phyloP scores from a whole-genome alignment of 2,113 vertebrate genomes.

The Nothoprocta perdicaria region DNA sequence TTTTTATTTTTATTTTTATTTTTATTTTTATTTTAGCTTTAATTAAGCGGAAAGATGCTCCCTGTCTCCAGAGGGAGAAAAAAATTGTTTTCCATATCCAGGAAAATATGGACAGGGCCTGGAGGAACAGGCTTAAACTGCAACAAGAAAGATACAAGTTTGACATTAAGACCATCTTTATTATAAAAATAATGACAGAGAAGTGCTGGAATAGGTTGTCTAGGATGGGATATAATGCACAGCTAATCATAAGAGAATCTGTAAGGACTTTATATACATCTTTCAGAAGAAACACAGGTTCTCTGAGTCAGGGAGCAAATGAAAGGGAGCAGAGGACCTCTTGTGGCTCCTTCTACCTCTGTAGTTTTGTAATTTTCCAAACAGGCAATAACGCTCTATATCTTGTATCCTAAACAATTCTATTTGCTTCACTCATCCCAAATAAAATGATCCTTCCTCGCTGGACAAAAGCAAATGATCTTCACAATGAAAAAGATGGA shows the following conservation, averaged over 20 bases:
- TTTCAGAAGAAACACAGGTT: neutral
- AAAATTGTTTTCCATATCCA: neutral
- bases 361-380: neutral
- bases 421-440: neutral
- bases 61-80: neutral
- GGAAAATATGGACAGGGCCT: neutral
- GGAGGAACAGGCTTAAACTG: neutral
- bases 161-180: neutral
- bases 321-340: neutral
- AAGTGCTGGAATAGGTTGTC: neutral
- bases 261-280: neutral
- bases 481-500: neutral
- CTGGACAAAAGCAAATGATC: neutral
- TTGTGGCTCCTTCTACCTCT: neutral
- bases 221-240: neutral
- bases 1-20: too few species aligned
- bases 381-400: neutral
- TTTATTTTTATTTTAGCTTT: neutral
- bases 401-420: neutral
- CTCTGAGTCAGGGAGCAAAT: neutral
- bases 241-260: neutral
- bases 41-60: neutral
- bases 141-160: neutral
- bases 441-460: neutral
- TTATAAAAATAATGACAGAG: neutral